Percentiles rank a stretch among this genome's conserved stretches.
These are phyloP conservation scores for Dicycla oo DNA, from an alignment of 2,888 invertebrate genomes.

Conservation along the genomic window DNA sequence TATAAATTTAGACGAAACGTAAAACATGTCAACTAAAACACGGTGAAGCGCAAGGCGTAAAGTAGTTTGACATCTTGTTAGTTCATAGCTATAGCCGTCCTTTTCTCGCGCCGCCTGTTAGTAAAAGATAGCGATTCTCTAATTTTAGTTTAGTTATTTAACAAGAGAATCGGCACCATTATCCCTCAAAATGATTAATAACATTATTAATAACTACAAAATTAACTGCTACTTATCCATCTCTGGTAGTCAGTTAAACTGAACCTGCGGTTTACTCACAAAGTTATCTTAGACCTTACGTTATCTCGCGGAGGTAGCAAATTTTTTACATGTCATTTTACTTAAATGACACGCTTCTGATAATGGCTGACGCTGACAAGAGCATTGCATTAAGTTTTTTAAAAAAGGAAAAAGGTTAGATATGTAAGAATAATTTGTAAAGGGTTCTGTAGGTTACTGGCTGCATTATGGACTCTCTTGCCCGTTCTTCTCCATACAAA, in stretches of 20 bases:
- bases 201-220: conserved; percentile 7
- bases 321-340: conserved; percentile 72
- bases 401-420: conserved; percentile 37
- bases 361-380: conserved; percentile 85
- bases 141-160: too few species aligned
- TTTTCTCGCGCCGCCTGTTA: too few species aligned
- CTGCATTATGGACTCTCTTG: not conserved
- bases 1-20: too few species aligned
- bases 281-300: conserved; percentile 52
- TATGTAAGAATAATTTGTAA: not conserved
- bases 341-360: conserved; percentile 71
- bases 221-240: conserved; percentile 1
- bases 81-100: too few species aligned
- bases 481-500: not conserved
- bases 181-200: conserved; percentile 23
- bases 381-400: conserved; percentile 84
- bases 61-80: too few species aligned
- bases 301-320: conserved; percentile 70
- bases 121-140: too few species aligned
- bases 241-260: conserved; percentile 23
- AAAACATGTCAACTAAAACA: too few species aligned
- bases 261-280: conserved; percentile 47
- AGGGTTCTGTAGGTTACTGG: conserved; percentile 52
- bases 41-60: too few species aligned
- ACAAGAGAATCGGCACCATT: not conserved